Evolutionary conservation across 1,140 invertebrate species (phyloP), one percentile per base, ranked within the genome.

Genomic region (Drosophila insularis): DNA sequence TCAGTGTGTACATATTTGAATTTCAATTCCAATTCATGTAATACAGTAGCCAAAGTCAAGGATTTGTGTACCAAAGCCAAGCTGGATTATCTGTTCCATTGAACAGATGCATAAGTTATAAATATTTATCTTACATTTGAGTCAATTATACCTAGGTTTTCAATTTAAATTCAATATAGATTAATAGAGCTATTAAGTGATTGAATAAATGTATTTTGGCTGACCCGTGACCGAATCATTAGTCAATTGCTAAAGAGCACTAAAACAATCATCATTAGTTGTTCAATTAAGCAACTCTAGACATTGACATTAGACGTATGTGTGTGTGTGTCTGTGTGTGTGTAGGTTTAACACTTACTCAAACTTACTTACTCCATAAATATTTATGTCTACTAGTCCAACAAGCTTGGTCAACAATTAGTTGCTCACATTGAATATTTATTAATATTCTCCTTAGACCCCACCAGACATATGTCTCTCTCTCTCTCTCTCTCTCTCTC

Each of bases 341-440:
- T 27, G 27, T 21, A 35, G 14, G 31, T 58, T 17, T 56, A 17
- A 32, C 23, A 56, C 21, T 56, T 8, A 56, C n/a, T 32, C 27
- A 35, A 14, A 11, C 23, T 32, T 23, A 17, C 3, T 21, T 13
- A 31, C 27, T 10, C 54, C 7, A 56, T 56, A 56, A 56, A 56
- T 56, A 56, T 56, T 56, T 35, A 32, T 56, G 13, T n/a, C 11
- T 37, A 19, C 32, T 5, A n/a, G 37, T 32, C 27, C 27, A 37
- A 68, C 27, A 53, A 35, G 32, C 39, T 35, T 32, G n/a, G 59
- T 43, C 35, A 71, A 71, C 68, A 78, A 74, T 78, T 74, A 78
- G 75, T 74, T 21, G 17, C 8, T 50, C 13, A 17, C 31, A 78
- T 78, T 66, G 65, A 74, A 74, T 63, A 78, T 78, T 78, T 74